Conservation (phyloP, 2,113 vertebrate genomes). For the Guaruba guarouba region DNA sequence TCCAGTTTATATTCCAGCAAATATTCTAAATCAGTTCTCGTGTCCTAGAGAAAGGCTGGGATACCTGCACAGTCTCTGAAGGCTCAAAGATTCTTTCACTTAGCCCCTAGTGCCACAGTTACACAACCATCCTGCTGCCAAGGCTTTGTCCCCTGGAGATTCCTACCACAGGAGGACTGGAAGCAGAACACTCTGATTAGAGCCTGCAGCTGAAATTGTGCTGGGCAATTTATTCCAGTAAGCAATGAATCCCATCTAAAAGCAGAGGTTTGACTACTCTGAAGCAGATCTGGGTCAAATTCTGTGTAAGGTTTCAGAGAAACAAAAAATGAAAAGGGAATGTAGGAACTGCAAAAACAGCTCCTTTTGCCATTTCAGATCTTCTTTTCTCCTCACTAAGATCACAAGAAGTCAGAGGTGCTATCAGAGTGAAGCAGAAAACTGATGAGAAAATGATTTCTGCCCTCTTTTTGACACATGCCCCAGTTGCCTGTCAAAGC, state of each 20-base stretch:
- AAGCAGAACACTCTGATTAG: neutral
- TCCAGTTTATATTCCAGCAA: too few relatives aligned
- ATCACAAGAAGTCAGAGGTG: neutral
- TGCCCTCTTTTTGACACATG: neutral
- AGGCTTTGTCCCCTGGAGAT: neutral
- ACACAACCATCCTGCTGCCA: neutral
- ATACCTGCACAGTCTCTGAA: neutral
- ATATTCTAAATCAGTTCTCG: neutral
- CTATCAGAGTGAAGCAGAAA: neutral
- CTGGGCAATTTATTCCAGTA: neutral
- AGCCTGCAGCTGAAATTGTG: neutral
- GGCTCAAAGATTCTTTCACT: neutral
- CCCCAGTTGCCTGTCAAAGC: neutral
- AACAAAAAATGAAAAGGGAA: neutral
- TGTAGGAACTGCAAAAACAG: neutral
- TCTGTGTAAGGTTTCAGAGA: neutral
- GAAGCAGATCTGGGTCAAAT: neutral
- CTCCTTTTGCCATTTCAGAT: neutral
- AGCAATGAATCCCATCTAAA: neutral
- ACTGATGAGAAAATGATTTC: neutral
- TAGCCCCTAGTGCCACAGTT: neutral
- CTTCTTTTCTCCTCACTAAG: neutral
- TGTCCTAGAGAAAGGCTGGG: neutral
- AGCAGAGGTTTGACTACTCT: neutral
- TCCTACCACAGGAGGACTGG: neutral